phyloP scores from a whole-genome alignment of 2,888 invertebrate genomes.

The Tetanocera ferruginea region DNA sequence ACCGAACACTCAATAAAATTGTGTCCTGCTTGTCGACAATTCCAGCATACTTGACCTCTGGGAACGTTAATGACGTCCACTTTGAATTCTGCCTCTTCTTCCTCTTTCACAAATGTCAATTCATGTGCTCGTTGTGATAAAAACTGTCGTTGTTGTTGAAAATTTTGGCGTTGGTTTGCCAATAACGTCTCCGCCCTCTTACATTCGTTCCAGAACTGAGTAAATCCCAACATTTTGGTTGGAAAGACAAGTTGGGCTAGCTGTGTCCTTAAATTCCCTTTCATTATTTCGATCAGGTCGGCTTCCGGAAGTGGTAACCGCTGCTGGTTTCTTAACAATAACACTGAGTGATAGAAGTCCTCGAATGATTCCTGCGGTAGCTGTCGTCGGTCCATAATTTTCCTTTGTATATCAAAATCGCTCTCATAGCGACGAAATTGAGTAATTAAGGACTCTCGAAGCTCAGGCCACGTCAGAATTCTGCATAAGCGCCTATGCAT shows the following conservation, averaged over 20 bases:
- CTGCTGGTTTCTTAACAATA: neutral
- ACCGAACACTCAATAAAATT: neutral
- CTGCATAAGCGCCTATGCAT: no score
- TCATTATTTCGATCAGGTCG: conserved; percentile 1
- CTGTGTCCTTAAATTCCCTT: neutral
- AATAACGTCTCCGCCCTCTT: neutral
- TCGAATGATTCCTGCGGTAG: conserved; percentile 8
- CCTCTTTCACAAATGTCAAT: neutral
- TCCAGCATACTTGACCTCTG: neutral
- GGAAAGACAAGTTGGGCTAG: neutral
- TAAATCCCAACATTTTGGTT: neutral
- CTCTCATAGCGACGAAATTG: neutral
- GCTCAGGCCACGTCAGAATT: no score
- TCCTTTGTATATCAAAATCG: neutral
- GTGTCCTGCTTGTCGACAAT: neutral
- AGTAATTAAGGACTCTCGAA: no score
- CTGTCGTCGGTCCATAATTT: conserved; percentile 1
- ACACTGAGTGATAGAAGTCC: neutral
- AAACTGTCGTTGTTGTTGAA: neutral
- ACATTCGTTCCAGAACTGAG: neutral
- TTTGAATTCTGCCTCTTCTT: neutral
- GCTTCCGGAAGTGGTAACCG: neutral
- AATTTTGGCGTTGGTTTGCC: neutral
- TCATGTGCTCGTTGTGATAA: neutral
- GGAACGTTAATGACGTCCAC: neutral